Conservation (phyloP, 2,113 vertebrate genomes). For the Mirounga angustirostris region DNA sequence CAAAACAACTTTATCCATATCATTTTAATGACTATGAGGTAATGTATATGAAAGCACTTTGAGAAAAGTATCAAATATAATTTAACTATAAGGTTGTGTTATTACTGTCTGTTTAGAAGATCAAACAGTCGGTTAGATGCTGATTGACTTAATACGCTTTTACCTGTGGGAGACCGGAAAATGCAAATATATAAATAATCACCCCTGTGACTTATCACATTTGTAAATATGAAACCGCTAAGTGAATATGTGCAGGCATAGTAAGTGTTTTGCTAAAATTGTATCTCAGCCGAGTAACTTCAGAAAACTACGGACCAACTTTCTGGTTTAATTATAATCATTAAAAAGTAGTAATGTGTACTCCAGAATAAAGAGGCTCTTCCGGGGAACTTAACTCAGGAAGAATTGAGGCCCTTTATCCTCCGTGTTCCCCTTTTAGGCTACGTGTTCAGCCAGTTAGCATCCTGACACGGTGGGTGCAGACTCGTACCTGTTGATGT, state of each 20-base stretch:
- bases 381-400: background rate
- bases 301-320: conserved; percentile 68
- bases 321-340: conserved; percentile 45
- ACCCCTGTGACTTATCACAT: background rate
- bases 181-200: background rate
- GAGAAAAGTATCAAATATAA: conserved; percentile 55
- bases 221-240: background rate
- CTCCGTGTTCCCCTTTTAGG: background rate
- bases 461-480: background rate
- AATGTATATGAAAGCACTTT: conserved; percentile 72
- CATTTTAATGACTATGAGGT: conserved; percentile 59
- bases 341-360: background rate
- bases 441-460: background rate
- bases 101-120: conserved; percentile 43
- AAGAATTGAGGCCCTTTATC: background rate
- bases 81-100: conserved; percentile 41
- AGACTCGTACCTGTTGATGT: background rate
- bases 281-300: background rate
- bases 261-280: background rate
- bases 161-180: conserved; percentile 29
- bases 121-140: conserved; percentile 18
- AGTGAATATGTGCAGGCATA: background rate
- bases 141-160: conserved; percentile 21
- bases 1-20: background rate
- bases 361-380: background rate